A percentile compares a stretch with the other conserved stretches of the same genome.
Conservation (phyloP, 2,888 invertebrate species). For the Candidula unifasciata region DNA sequence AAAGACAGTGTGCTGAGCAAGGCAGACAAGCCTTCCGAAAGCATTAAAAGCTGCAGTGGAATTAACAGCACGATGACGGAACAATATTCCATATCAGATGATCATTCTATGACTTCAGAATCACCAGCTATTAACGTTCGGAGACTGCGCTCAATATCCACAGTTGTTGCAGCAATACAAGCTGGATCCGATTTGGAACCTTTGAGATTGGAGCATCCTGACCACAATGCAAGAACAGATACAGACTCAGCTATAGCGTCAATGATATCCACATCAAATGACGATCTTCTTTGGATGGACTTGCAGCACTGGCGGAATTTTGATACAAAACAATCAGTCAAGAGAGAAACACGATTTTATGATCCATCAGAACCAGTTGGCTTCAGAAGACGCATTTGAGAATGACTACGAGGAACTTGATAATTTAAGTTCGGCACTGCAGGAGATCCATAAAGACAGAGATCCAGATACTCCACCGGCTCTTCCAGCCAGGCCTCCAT, state of each 20-base stretch:
- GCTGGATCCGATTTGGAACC: background rate
- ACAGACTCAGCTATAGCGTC: slow-evolving; percentile 40
- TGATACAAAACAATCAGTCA: background rate
- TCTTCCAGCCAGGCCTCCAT: slow-evolving; percentile 22
- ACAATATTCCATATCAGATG: background rate
- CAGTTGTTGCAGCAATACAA: background rate
- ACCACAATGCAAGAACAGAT: background rate
- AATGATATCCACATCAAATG: slow-evolving; percentile 11
- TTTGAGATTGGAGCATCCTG: background rate
- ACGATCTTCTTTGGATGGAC: background rate
- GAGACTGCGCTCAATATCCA: slow-evolving; percentile 19
- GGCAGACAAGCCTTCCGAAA: background rate
- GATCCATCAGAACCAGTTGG: background rate
- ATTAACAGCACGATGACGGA: background rate
- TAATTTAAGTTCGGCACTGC: background rate
- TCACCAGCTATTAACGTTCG: background rate
- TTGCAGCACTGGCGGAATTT: background rate
- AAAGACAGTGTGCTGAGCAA: no score
- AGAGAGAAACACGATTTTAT: slow-evolving; percentile 27
- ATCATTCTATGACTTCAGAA: background rate
- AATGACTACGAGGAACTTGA: slow-evolving; percentile 45
- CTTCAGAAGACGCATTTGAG: background rate
- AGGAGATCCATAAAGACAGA: background rate
- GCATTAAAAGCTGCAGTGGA: slow-evolving; percentile 5
- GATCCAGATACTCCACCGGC: slow-evolving; percentile 33